phyloP scores from a whole-genome alignment of 1,140 invertebrate species.

The Hyposmocoma kahamanoa region DNA sequence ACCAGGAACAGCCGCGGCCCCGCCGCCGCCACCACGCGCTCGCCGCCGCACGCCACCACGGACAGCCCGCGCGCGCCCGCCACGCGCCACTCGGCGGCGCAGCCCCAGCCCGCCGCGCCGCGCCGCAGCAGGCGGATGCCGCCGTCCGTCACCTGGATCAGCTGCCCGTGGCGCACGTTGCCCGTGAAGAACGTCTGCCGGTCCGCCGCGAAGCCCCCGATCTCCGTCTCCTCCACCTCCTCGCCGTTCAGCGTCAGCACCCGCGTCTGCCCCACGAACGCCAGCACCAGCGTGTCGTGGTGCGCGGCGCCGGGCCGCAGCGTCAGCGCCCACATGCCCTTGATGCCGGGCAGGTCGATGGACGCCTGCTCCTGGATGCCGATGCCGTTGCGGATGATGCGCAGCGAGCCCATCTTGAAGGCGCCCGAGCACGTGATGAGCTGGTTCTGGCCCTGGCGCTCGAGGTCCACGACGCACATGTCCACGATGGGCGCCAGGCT shows the following conservation, averaged over 20 bases:
- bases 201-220: conserved; percentile 90
- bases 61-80: conserved; percentile 84
- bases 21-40: conserved; percentile 91
- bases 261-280: conserved; percentile 95
- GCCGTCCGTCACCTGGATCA: conserved; percentile 85
- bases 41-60: conserved; percentile 89
- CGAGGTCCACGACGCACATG: conserved; percentile 97
- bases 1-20: conserved; percentile 93
- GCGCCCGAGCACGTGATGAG: conserved; percentile 97
- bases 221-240: conserved; percentile 97
- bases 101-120: conserved; percentile 80
- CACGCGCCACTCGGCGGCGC: conserved; percentile 86
- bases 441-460: conserved; percentile 97
- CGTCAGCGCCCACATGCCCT: conserved; percentile 96
- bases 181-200: conserved; percentile 95
- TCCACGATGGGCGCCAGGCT: conserved; percentile 98
- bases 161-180: conserved; percentile 89
- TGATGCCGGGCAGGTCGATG: conserved; percentile 97
- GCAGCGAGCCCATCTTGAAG: conserved; percentile 97
- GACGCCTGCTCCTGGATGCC: conserved; percentile 98
- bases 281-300: conserved; percentile 93
- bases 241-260: conserved; percentile 92
- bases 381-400: conserved; percentile 98
- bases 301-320: conserved; percentile 75
- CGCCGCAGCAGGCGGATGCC: conserved; percentile 66